Conservation (phyloP, 2,797 vertebrate species). For the Leontocebus nigricollis region DNA sequence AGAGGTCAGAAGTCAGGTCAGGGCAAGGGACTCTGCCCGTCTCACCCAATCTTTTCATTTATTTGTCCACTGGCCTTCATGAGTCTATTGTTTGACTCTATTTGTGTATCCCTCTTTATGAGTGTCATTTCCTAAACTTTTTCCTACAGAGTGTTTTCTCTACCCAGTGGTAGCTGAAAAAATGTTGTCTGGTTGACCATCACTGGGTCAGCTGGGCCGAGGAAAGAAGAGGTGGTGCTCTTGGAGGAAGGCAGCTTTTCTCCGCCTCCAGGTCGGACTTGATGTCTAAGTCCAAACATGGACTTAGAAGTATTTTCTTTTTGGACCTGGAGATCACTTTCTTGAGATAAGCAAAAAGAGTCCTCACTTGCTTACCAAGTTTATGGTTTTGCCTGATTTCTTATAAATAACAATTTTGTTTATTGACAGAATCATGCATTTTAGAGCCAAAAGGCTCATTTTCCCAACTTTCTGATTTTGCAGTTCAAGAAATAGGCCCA, state of each 20-base stretch:
- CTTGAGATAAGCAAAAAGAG: constrained; percentile 30
- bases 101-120: not conserved
- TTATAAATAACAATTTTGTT: constrained; percentile 16
- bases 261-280: not conserved
- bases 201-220: not conserved
- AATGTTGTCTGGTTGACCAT: not conserved
- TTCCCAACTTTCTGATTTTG: constrained; percentile 22
- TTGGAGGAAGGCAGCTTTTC: not conserved
- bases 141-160: not conserved
- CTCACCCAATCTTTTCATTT: not conserved
- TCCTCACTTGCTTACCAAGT: not conserved
- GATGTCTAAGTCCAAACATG: not conserved
- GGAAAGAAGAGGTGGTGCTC: not conserved
- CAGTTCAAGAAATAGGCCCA: not conserved
- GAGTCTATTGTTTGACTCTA: not conserved
- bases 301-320: too few species aligned
- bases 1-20: not conserved
- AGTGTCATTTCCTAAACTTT: not conserved
- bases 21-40: not conserved
- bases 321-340: not conserved
- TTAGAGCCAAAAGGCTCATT: constrained; percentile 14
- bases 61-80: not conserved
- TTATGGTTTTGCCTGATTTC: constrained; percentile 6
- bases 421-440: not conserved
- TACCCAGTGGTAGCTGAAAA: not conserved